Percentiles rank a stretch among this genome's conserved stretches.
These are phyloP conservation scores for Tholera decimalis DNA, from an alignment of 2,888 invertebrate species.

Conservation along the genomic window DNA sequence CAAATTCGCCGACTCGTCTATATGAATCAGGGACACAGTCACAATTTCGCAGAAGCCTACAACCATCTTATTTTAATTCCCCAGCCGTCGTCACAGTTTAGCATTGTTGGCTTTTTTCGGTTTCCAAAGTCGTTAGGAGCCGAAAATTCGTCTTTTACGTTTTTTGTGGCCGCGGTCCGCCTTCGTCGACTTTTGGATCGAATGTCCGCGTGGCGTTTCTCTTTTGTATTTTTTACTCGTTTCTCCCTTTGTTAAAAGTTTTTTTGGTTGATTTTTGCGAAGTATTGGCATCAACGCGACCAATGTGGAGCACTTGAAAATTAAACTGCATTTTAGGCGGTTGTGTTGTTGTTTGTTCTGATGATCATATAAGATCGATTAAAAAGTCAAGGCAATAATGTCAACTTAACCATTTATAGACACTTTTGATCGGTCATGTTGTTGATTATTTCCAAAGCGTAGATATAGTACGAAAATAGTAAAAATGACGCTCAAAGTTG, in stretches of 20 bases:
- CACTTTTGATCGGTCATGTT: background rate
- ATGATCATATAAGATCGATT: background rate
- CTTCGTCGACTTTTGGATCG: slow-evolving; percentile 64
- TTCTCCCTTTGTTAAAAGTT: slow-evolving; percentile 52
- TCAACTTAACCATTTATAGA: background rate
- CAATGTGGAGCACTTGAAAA: slow-evolving; percentile 40
- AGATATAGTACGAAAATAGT: too few relatives aligned
- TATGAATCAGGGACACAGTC: slow-evolving; percentile 47
- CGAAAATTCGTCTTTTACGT: slow-evolving; percentile 66
- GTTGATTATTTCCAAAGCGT: background rate
- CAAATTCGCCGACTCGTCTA: slow-evolving; percentile 24
- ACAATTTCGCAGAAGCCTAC: slow-evolving; percentile 75
- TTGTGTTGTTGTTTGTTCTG: slow-evolving; percentile 10
- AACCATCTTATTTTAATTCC: slow-evolving; percentile 80
- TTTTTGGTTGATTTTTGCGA: slow-evolving; percentile 56
- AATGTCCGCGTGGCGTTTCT: slow-evolving; percentile 59
- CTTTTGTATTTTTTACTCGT: slow-evolving; percentile 48
- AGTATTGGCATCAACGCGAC: slow-evolving; percentile 33
- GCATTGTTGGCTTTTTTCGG: slow-evolving; percentile 79
- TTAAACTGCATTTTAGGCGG: slow-evolving; percentile 30
- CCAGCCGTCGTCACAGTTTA: slow-evolving; percentile 76
- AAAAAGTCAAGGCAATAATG: background rate
- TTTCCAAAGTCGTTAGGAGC: slow-evolving; percentile 74
- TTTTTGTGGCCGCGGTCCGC: slow-evolving; percentile 61
- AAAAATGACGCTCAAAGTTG: too few relatives aligned